phyloP scores from a whole-genome alignment of 1,140 invertebrate genomes.

The Ephestia elutella region DNA sequence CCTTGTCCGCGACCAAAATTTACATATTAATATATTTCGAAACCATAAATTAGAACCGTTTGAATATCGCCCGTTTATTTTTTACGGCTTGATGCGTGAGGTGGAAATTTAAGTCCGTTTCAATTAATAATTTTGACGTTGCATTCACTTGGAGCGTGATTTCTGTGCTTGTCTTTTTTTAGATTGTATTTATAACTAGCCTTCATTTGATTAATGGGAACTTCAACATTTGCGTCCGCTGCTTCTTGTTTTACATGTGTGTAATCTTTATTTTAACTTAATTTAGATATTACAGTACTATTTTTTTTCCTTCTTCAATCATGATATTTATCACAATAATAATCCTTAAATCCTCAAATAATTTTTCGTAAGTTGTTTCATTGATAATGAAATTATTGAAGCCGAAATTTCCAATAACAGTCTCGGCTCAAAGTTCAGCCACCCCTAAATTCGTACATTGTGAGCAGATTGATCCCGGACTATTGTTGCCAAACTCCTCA shows the following conservation, averaged over 20 bases:
- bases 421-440: conserved; percentile 12
- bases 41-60: conserved; percentile 40
- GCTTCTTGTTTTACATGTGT: conserved; percentile 10
- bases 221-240: background rate
- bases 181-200: conserved; percentile 12
- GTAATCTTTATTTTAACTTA: background rate
- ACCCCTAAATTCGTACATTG: conserved; percentile 12
- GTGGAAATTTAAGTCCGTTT: conserved; percentile 26
- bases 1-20: conserved; percentile 35
- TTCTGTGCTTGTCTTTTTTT: conserved; percentile 10
- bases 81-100: conserved; percentile 19
- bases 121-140: conserved; percentile 37
- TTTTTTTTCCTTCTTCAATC: no score
- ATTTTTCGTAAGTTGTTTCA: background rate
- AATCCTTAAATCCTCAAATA: no score
- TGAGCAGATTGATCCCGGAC: conserved; percentile 15
- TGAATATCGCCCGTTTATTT: conserved; percentile 21
- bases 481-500: conserved; percentile 24
- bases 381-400: background rate
- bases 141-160: conserved; percentile 19
- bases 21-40: conserved; percentile 48
- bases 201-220: conserved; percentile 7
- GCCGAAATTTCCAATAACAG: background rate
- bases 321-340: no score
- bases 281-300: background rate